Evolutionary conservation across 2,888 invertebrate species (phyloP).

Genomic region (Phortica okadai): DNA sequence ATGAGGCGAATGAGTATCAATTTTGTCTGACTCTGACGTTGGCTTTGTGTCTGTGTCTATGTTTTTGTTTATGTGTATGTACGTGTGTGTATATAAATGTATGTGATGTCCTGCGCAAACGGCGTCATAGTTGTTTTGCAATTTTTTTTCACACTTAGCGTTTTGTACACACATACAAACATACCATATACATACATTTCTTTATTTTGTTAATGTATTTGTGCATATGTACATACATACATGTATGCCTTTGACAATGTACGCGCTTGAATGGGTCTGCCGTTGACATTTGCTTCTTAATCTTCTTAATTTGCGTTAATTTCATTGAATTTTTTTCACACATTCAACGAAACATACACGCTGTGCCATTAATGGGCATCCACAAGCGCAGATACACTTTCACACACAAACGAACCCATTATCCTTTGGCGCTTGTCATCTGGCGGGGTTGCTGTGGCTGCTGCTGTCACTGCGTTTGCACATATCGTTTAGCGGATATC

Average conservation of each 20-base stretch:
- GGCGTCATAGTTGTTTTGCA: neutral
- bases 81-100: constrained; percentile 28
- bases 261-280: constrained; percentile 46
- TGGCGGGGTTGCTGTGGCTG: neutral
- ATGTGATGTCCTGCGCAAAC: constrained; percentile 20
- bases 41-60: constrained; percentile 11
- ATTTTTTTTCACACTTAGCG: neutral
- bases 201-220: constrained; percentile 29
- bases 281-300: constrained; percentile 55
- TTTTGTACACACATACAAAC: too few species aligned
- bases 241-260: constrained; percentile 26
- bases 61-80: constrained; percentile 44
- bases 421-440: neutral
- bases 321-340: constrained; percentile 51
- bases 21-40: constrained; percentile 36
- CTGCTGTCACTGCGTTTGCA: neutral
- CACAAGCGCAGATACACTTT: neutral
- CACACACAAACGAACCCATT: constrained; percentile 7
- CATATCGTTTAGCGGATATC: neutral
- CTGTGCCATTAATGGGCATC: neutral
- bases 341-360: neutral
- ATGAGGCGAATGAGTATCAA: constrained; percentile 23
- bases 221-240: constrained; percentile 19
- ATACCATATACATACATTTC: neutral
- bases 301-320: constrained; percentile 65